These are phyloP conservation scores for Alloplasta piceator DNA, from an alignment of 2,888 invertebrate species.

Conservation along the genomic window DNA sequence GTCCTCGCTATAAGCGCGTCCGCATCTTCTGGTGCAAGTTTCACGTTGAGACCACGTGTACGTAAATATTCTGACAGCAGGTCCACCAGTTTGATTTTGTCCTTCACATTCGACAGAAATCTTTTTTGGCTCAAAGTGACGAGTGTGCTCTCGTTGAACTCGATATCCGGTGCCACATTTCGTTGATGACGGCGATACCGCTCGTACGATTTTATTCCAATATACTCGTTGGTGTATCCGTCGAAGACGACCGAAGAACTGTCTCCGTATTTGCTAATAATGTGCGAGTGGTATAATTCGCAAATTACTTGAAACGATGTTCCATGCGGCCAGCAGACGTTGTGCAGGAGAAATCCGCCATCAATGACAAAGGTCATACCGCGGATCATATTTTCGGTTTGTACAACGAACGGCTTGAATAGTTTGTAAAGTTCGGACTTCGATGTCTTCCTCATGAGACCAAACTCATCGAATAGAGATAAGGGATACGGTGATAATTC, in stretches of 20 bases:
- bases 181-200: conserved; percentile 37
- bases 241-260: conserved; percentile 63
- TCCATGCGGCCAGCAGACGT: conserved; percentile 8
- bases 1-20: conserved; percentile 62
- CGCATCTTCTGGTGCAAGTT: conserved; percentile 63
- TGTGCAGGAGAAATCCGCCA: conserved; percentile 18
- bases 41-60: conserved; percentile 40
- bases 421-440: conserved; percentile 16
- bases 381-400: neutral
- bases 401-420: conserved; percentile 18
- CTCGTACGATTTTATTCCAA: conserved; percentile 64
- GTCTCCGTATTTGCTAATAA: neutral
- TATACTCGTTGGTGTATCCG: conserved; percentile 61
- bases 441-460: conserved; percentile 26
- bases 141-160: conserved; percentile 55
- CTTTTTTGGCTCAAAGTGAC: conserved; percentile 60
- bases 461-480: conserved; percentile 6
- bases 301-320: conserved; percentile 7
- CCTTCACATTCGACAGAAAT: conserved; percentile 66
- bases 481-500: conserved; percentile 18
- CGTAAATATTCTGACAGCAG: conserved; percentile 56
- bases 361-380: conserved; percentile 3
- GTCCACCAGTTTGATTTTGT: conserved; percentile 63
- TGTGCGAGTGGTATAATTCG: conserved; percentile 15
- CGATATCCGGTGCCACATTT: conserved; percentile 60